These are phyloP conservation scores for Adelphocoris suturalis DNA, from an alignment of 2,888 invertebrate genomes.

Conservation along the genomic window DNA sequence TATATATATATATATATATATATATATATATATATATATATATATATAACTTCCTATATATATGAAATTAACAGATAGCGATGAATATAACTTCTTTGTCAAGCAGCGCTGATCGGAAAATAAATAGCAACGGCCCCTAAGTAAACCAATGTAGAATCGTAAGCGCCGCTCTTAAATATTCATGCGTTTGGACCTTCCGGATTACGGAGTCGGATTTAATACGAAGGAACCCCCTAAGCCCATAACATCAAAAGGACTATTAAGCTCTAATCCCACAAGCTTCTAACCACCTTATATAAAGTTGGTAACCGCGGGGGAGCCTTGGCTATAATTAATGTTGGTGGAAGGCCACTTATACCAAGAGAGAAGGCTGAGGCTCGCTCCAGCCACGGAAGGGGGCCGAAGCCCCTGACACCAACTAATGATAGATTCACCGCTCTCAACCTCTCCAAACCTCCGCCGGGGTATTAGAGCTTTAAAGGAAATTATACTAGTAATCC, in stretches of 20 bases:
- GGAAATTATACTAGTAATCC: slow-evolving; percentile 71
- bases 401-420: slow-evolving; percentile 53
- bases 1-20: too few relatives aligned
- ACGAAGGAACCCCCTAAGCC: slow-evolving; percentile 48
- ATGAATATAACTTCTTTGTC: not conserved
- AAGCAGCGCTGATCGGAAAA: not conserved
- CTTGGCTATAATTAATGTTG: slow-evolving; percentile 59
- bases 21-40: too few relatives aligned
- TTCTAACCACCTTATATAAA: slow-evolving; percentile 61
- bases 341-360: slow-evolving; percentile 57
- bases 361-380: slow-evolving; percentile 30
- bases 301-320: slow-evolving; percentile 57
- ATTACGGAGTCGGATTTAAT: slow-evolving; percentile 55
- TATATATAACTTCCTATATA: too few relatives aligned
- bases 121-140: not conserved
- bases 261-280: slow-evolving; percentile 57
- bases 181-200: slow-evolving; percentile 39
- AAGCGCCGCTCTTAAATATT: slow-evolving; percentile 12
- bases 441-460: slow-evolving; percentile 28
- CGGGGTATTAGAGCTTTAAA: slow-evolving; percentile 59
- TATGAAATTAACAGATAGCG: too few relatives aligned
- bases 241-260: slow-evolving; percentile 58
- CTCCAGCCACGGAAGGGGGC: not conserved
- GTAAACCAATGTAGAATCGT: slow-evolving; percentile 31
- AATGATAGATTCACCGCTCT: slow-evolving; percentile 65